Conservation (phyloP, 2,888 invertebrate species). For the Eupeodes latifasciatus region DNA sequence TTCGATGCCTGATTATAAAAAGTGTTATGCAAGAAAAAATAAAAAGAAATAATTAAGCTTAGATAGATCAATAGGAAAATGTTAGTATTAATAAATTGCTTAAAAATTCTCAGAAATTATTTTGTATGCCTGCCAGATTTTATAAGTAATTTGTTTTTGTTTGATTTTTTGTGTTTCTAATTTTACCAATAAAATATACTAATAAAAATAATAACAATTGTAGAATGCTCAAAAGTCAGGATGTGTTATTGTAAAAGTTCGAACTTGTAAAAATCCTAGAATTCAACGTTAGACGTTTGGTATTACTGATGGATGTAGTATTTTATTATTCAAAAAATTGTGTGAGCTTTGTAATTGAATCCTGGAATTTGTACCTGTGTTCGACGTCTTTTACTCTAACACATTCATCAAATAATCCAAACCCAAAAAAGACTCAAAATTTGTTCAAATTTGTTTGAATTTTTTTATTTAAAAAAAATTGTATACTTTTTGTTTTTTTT, state of each 20-base stretch:
- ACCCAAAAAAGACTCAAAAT: slow-evolving; percentile 9
- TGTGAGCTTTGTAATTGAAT: background rate
- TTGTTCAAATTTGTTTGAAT: background rate
- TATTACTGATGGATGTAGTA: no score
- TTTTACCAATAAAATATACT: background rate
- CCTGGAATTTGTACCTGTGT: background rate
- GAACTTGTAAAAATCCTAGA: background rate
- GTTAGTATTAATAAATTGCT: slow-evolving; percentile 71
- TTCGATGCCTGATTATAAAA: slow-evolving; percentile 8
- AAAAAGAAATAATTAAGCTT: slow-evolving; percentile 54
- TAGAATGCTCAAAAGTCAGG: background rate
- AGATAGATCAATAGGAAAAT: slow-evolving; percentile 67
- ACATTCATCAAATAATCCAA: background rate
- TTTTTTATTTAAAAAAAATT: background rate
- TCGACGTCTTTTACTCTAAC: background rate
- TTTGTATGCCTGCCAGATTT: slow-evolving; percentile 28
- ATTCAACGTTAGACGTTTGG: background rate
- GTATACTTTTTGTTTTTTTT: background rate
- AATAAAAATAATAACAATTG: background rate
- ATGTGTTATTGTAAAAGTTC: background rate
- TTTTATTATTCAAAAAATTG: no score
- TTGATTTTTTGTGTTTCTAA: slow-evolving; percentile 28
- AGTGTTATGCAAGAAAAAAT: slow-evolving; percentile 24
- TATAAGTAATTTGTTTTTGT: slow-evolving; percentile 7
- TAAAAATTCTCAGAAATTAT: background rate